Conservation (phyloP, 2,113 vertebrate species). For the Sciurus niger region DNA sequence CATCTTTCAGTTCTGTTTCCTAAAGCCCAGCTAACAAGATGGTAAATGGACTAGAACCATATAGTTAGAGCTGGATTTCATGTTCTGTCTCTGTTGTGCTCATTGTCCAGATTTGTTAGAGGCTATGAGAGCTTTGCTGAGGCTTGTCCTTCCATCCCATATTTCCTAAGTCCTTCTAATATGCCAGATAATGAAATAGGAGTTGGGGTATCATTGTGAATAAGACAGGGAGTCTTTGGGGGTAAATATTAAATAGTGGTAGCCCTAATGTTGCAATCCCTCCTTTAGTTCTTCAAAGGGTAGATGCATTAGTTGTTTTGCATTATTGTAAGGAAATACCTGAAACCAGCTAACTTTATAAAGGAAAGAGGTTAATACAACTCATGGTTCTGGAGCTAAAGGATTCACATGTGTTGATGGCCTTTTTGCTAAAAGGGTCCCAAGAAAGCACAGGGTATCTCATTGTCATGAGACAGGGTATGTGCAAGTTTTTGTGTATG, state of each 20-base stretch:
- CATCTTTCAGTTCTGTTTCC: conserved; percentile 9
- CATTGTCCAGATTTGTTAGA: conserved; percentile 22
- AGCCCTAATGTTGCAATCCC: neutral
- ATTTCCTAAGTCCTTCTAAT: conserved; percentile 24
- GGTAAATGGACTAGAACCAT: neutral
- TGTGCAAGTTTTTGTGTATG: neutral
- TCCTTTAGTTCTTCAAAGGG: neutral
- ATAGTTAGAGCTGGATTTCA: neutral
- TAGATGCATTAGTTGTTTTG: neutral
- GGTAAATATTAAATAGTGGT: neutral
- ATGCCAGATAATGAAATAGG: conserved; percentile 10
- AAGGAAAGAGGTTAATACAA: neutral
- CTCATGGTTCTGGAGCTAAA: neutral
- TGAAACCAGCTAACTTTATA: neutral
- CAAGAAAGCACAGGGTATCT: neutral
- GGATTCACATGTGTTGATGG: neutral
- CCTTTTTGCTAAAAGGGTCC: neutral
- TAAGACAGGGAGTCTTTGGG: neutral
- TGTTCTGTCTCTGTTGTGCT: neutral
- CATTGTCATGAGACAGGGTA: neutral
- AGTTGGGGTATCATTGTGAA: neutral
- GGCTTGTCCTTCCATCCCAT: neutral
- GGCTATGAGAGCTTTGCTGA: neutral
- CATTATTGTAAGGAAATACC: neutral
- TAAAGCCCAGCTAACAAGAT: conserved; percentile 31